These are phyloP conservation scores for Halcyon leucocephala DNA, from an alignment of 2,797 vertebrate genomes.

Conservation along the genomic window DNA sequence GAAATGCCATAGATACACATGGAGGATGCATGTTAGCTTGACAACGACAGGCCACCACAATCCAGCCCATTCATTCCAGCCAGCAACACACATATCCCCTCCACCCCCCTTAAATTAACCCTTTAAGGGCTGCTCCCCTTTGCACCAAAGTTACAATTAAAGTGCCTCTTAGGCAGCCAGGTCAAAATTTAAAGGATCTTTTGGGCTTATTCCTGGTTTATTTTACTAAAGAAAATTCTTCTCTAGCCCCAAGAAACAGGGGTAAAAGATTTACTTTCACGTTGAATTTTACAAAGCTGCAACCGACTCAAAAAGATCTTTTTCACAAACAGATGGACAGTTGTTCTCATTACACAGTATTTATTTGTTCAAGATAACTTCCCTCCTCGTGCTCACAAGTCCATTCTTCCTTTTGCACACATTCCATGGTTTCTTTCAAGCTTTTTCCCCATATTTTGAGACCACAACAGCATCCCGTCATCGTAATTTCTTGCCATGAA, in stretches of 20 bases:
- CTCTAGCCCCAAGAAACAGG: slow-evolving; percentile 1
- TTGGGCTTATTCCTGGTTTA: slow-evolving; percentile 28
- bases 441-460: background rate
- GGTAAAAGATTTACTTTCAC: slow-evolving; percentile 8
- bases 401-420: background rate
- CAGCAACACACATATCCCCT: background rate
- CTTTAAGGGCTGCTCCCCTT: background rate
- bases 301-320: background rate
- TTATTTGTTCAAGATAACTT: background rate
- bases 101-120: background rate
- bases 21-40: background rate
- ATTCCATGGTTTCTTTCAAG: slow-evolving; percentile 10
- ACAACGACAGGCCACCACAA: background rate
- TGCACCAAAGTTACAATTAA: background rate
- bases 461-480: background rate
- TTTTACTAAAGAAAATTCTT: slow-evolving; percentile 23
- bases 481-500: background rate
- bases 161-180: background rate
- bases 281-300: background rate
- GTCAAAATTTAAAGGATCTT: background rate
- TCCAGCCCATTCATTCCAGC: background rate
- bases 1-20: background rate
- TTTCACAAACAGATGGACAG: background rate
- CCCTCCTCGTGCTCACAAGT: slow-evolving; percentile 12
- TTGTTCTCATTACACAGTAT: background rate